These are phyloP conservation scores for Fragum fragum DNA, from an alignment of 2,888 invertebrate species.

Conservation along the genomic window DNA sequence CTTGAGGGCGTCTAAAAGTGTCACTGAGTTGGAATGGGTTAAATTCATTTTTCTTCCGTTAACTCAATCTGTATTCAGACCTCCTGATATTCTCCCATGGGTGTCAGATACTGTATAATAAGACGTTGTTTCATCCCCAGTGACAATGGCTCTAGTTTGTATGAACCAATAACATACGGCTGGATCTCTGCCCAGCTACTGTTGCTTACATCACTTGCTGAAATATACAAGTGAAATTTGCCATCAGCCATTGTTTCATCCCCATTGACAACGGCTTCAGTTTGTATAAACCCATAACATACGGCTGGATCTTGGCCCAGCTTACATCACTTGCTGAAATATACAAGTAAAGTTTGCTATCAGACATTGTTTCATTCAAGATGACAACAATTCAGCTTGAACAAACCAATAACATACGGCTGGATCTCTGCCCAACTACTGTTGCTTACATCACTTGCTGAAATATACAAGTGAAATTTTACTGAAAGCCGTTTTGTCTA, in stretches of 20 bases:
- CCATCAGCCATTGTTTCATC: conserved; percentile 97
- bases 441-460: conserved; percentile 90
- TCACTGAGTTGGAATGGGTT: no score
- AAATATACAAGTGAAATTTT: no score
- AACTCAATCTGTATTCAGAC: conserved; percentile 84
- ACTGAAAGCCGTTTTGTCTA: no score
- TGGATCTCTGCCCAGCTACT: conserved; percentile 97
- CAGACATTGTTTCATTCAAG: conserved; percentile 96
- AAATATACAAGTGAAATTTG: no score
- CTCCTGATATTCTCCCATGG: conserved; percentile 99
- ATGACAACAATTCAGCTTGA: conserved; percentile 95
- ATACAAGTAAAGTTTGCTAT: no score
- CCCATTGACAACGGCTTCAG: conserved; percentile 95
- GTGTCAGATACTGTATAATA: conserved; percentile 97
- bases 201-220: conserved; percentile 90
- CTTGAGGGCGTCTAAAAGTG: no score
- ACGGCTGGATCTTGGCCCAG: conserved; percentile 96
- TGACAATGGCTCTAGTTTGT: conserved; percentile 95
- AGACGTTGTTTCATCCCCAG: conserved; percentile 96
- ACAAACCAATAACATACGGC: conserved; percentile 95
- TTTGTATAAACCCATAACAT: conserved; percentile 95
- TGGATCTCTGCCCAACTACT: conserved; percentile 97
- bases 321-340: conserved; percentile 89
- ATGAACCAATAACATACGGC: conserved; percentile 95
- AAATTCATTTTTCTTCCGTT: no score